A percentile compares a stretch with the other conserved stretches of the same genome.
phyloP scores from a whole-genome alignment of 1,140 invertebrate genomes.

The Hypothenemus hampei region DNA sequence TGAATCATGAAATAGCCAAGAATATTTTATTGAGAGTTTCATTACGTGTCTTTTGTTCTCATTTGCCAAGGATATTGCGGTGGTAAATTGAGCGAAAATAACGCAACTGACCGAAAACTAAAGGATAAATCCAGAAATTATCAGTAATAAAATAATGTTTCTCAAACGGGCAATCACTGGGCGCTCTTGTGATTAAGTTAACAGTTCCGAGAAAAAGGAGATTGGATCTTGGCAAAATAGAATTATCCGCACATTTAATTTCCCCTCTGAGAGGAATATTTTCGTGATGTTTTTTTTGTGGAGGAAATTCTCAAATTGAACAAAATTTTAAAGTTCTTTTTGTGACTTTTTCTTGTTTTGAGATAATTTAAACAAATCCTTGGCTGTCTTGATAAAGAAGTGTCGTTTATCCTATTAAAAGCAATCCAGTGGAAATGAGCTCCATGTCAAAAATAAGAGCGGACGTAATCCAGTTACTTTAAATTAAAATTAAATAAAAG shows the following conservation, averaged over 20 bases:
- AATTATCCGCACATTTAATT: conserved; percentile 21
- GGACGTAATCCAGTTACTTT: conserved; percentile 27
- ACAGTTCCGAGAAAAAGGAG: conserved; percentile 26
- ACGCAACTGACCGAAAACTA: neutral
- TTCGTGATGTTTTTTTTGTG: too few relatives aligned
- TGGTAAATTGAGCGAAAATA: conserved; percentile 7
- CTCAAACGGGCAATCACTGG: conserved; percentile 23
- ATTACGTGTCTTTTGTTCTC: too few relatives aligned
- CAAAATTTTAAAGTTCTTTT: too few relatives aligned
- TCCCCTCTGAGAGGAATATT: too few relatives aligned
- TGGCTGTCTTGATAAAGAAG: too few relatives aligned
- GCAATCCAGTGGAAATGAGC: conserved; percentile 25
- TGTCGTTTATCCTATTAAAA: conserved; percentile 27
- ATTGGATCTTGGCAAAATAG: conserved; percentile 23
- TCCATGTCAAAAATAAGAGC: conserved; percentile 16
- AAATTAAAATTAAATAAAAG: conserved; percentile 30
- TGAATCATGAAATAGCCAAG: too few relatives aligned
- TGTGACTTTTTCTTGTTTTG: too few relatives aligned
- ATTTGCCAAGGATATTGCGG: too few relatives aligned
- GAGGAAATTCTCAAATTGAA: too few relatives aligned
- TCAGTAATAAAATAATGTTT: conserved; percentile 29
- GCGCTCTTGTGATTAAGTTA: conserved; percentile 27
- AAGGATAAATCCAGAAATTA: conserved; percentile 17
- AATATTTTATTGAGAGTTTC: too few relatives aligned
- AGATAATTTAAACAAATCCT: too few relatives aligned